Conservation (phyloP, 2,888 invertebrate species). For the Nymphalis polychloros region DNA sequence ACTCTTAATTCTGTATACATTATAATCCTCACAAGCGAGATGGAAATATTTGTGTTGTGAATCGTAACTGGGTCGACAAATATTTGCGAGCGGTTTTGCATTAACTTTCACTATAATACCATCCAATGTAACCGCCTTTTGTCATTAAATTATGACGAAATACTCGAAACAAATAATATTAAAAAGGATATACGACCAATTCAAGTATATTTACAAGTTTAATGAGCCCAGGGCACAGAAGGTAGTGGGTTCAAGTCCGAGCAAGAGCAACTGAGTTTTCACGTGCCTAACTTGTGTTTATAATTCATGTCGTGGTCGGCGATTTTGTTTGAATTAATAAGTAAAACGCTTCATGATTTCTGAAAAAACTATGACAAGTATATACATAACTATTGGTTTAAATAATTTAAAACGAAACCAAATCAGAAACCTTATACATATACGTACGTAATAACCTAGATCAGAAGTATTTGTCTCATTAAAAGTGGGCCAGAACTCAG, state of each 20-base stretch:
- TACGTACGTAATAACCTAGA: neutral
- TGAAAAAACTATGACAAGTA: neutral
- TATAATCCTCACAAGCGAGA: neutral
- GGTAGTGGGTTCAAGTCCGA: too few relatives aligned
- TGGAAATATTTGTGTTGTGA: neutral
- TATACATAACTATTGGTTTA: neutral
- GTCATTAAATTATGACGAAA: neutral
- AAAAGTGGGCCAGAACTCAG: neutral
- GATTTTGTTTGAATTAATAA: too few relatives aligned
- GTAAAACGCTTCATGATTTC: too few relatives aligned
- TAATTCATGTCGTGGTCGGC: too few relatives aligned
- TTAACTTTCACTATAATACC: neutral
- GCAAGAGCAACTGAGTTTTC: too few relatives aligned
- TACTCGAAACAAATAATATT: neutral
- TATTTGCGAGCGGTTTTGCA: neutral
- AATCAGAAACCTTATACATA: neutral
- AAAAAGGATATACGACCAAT: neutral
- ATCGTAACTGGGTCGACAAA: slow-evolving; percentile 7
- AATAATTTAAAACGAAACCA: neutral
- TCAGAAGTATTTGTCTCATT: neutral
- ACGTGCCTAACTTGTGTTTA: too few relatives aligned
- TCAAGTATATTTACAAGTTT: too few relatives aligned
- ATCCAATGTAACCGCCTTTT: neutral
- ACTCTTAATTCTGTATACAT: neutral
- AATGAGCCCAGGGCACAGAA: too few relatives aligned